phyloP scores from a whole-genome alignment of 2,888 invertebrate genomes.

The Stegana nigrithorax region DNA sequence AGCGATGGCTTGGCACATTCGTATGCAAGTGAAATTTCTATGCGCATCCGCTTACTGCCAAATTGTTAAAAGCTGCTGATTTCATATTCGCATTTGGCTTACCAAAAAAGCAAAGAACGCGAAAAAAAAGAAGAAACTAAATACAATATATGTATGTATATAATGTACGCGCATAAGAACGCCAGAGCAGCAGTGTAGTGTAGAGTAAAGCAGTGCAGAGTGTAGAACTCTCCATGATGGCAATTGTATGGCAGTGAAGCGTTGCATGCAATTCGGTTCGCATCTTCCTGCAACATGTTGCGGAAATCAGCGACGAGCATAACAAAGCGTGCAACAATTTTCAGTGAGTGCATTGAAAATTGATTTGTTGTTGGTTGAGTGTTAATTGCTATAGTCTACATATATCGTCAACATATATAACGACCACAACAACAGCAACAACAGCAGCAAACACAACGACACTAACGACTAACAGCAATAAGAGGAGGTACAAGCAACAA shows the following conservation, averaged over 20 bases:
- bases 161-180: too few species aligned
- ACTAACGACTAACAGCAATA: too few species aligned
- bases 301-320: conserved; percentile 40
- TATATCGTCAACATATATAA: too few species aligned
- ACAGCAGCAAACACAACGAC: too few species aligned
- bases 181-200: too few species aligned
- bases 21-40: not conserved
- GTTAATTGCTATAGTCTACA: conserved; percentile 48
- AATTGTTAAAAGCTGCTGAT: not conserved
- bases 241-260: conserved; percentile 41
- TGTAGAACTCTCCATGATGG: conserved; percentile 21
- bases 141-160: too few species aligned
- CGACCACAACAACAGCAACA: conserved; percentile 43
- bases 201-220: too few species aligned
- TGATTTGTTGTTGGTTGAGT: conserved; percentile 59
- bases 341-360: conserved; percentile 53
- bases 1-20: not conserved
- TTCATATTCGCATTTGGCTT: not conserved
- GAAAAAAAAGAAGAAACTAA: too few species aligned
- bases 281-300: conserved; percentile 59
- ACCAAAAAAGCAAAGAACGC: too few species aligned
- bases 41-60: not conserved
- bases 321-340: conserved; percentile 26
- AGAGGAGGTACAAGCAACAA: too few species aligned
- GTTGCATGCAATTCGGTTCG: conserved; percentile 56